A percentile compares a stretch with the other conserved stretches of the same genome.
Evolutionary conservation across 2,888 invertebrate genomes (phyloP).

Genomic region (Cactoblastis cactorum): DNA sequence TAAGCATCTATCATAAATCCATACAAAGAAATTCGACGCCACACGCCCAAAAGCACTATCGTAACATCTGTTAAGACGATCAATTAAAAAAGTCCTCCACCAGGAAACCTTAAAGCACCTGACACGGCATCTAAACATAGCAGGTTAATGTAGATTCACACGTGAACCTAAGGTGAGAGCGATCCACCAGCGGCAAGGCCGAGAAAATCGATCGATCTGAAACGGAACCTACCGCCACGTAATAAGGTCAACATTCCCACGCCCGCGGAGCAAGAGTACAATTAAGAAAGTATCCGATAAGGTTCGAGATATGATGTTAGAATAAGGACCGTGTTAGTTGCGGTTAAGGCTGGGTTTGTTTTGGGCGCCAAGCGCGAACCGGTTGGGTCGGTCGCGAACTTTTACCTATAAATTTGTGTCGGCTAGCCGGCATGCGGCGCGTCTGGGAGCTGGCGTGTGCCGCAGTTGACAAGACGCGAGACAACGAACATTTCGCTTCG

Average conservation of each 20-base stretch:
- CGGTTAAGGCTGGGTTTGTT: constrained; percentile 49
- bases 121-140: constrained; percentile 56
- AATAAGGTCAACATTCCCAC: constrained; percentile 67
- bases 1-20: constrained; percentile 56
- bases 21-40: constrained; percentile 63
- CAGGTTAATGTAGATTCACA: constrained; percentile 76
- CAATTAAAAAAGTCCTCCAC: constrained; percentile 60
- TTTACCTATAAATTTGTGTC: constrained; percentile 80
- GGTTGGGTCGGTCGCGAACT: constrained; percentile 77
- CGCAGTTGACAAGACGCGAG: constrained; percentile 39
- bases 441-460: constrained; percentile 59
- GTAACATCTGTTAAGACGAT: constrained; percentile 48
- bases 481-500: constrained; percentile 8
- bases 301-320: constrained; percentile 34
- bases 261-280: constrained; percentile 54
- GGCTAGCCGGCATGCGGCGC: constrained; percentile 60
- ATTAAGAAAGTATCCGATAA: constrained; percentile 78
- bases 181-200: constrained; percentile 76
- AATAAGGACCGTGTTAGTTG: constrained; percentile 46
- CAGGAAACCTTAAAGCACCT: constrained; percentile 50
- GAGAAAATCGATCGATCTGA: constrained; percentile 53
- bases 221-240: constrained; percentile 50
- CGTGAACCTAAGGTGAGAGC: constrained; percentile 77
- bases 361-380: constrained; percentile 42
- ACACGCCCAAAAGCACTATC: constrained; percentile 65